Evolutionary conservation across 2,797 vertebrate species (phyloP), one percentile per base, ranked within the genome.

Genomic region (Esox lucius): DNA sequence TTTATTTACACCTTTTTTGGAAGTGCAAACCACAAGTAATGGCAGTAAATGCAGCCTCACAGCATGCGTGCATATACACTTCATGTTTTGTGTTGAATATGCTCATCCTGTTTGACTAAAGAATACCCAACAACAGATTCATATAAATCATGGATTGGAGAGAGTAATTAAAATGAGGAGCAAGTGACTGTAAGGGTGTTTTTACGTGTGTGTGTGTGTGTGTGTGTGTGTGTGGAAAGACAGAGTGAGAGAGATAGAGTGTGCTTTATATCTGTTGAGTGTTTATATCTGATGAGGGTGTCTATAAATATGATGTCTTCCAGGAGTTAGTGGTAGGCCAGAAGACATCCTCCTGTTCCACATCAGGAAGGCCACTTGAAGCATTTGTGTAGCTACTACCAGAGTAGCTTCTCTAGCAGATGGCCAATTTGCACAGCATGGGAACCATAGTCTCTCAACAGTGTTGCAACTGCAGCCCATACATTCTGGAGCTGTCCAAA

Each of bases 41-140:
- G 39, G 2, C 39, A 1, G 28, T 42, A 42, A 6, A 42, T 42
- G 9, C 9, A 9, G 5, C 39, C 2, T 9, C 39, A 42, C 39
- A 42, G 39, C 9, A 42, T 42, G 9, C 39, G 5, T 39, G 5
- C 39, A 42, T 9, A 5, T 42, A 19, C 16, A 53, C 51, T n/a
- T 11, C 15, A 15, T 19, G 53, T 86, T 82, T 85, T 83, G 81
- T 78, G 83, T 87, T 79, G 68, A 80, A 85, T 85, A 86, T 84
- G 75, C 65, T 76, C 69, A 78, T 31, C 24, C 67, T 17, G 39
- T 8, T 68, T 56, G 68, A 70, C 70, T 73, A 64, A 8, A 26
- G 61, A 24, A 28, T 28, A 16, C 22, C 9, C 13, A 26, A 28
- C 59, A 62, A 8, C 24, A 62, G 59, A 62, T 62, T 28, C 24